Conservation (phyloP, 2,888 invertebrate species). For the Mythimna impura region DNA sequence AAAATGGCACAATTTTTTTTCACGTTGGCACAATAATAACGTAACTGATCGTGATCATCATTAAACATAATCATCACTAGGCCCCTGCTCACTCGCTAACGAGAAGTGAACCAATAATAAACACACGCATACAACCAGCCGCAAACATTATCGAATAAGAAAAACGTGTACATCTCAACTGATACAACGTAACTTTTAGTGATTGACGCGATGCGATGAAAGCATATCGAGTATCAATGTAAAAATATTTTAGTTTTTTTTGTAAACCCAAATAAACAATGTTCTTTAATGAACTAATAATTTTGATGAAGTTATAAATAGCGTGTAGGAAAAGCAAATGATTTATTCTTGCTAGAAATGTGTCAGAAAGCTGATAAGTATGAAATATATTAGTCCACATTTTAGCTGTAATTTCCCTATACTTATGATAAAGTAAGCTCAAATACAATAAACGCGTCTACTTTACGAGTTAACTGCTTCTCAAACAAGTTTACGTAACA, state of each 20-base stretch:
- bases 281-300: too few species aligned
- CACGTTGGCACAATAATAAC: not conserved
- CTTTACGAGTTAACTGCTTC: constrained; percentile 18
- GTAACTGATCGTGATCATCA: constrained; percentile 5
- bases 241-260: not conserved
- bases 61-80: not conserved
- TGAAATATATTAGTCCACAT: not conserved
- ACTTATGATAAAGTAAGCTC: not conserved
- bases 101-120: constrained; percentile 49
- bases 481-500: constrained; percentile 34
- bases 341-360: not conserved
- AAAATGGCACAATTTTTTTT: not conserved
- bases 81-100: constrained; percentile 31
- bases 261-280: not conserved
- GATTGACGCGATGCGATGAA: constrained; percentile 46
- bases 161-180: constrained; percentile 72
- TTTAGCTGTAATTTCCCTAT: not conserved
- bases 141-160: constrained; percentile 66
- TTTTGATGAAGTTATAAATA: not conserved
- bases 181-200: constrained; percentile 66
- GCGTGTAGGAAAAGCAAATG: not conserved
- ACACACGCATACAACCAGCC: constrained; percentile 58
- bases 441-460: constrained; percentile 18
- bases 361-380: not conserved
- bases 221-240: constrained; percentile 24